Base-by-base conservation (phyloP, 1,140 invertebrate genomes). In the Zaprionus camerounensis region DNA sequence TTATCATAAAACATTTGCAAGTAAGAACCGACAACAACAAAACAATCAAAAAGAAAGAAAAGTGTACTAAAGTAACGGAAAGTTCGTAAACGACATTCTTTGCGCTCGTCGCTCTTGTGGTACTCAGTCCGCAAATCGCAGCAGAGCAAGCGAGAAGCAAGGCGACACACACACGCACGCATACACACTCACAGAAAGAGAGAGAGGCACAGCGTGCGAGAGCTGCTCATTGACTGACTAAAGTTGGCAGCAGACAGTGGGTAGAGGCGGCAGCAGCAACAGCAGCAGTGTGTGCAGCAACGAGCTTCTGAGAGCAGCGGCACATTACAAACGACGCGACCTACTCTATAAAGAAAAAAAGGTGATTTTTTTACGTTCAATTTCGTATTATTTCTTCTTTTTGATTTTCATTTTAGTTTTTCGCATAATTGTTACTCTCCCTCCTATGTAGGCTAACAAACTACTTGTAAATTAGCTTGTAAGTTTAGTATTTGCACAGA, bases 261-360 rank as follows among this genome's bases (percentile, higher is more conserved):
- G 66, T 38, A 49, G 31, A 34, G 31, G 31, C 31, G 53, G n/a
- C 41, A 61, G 22, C 56, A 36, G 31, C 58, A 15, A 22, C 36
- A 61, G 63, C 31, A 17, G 51, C 58, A 59, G 26, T 58, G 13
- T 15, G 26, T 13, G 28, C 24, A 31, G 20, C 58, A 15, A 31
- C 62, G 53, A 76, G 55, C 68, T 66, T 71, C 58, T 71, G 55
- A 65, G 56, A 64, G 73, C 58, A 62, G 20, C 55, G 44, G 55
- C 79, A 76, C 78, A 75, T 72, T 77, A 73, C 53, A 71, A 76
- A 61, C 85, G 80, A 77, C 82, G 83, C 80, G 80, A 83, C 84
- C 84, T 88, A 87, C 84, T 83, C 77, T 64, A 72, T 56, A 69
- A 76, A 62, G 31, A 73, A 67, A 81, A 85, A 84, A 90, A 84